phyloP scores from a whole-genome alignment of 1,140 invertebrate genomes.

The Yoshiicerus persimilis region DNA sequence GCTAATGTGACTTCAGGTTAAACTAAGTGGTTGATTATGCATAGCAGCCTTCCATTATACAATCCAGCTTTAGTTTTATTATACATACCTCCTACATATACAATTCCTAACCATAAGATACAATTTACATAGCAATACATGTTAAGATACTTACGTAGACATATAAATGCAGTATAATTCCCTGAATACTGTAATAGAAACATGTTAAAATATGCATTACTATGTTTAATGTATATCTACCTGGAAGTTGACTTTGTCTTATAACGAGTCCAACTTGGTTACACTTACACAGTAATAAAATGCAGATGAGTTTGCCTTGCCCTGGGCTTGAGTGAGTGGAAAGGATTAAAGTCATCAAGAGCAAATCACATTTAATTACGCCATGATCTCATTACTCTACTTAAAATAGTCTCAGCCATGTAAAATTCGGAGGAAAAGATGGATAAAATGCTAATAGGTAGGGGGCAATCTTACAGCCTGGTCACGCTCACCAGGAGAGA shows the following conservation, averaged over 20 bases:
- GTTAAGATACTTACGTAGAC: background rate
- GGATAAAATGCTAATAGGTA: conserved; percentile 22
- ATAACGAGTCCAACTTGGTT: background rate
- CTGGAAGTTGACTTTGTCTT: background rate
- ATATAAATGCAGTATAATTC: background rate
- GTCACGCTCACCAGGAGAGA: conserved; percentile 29
- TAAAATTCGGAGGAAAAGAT: conserved; percentile 35
- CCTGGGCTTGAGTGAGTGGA: conserved; percentile 6
- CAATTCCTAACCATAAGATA: background rate
- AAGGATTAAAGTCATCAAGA: conserved; percentile 23
- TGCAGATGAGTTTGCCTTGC: background rate
- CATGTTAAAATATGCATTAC: background rate
- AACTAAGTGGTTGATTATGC: conserved; percentile 16
- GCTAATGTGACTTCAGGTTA: background rate
- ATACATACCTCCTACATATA: background rate
- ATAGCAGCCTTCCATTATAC: background rate
- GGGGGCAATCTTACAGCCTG: conserved; percentile 39
- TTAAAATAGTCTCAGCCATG: background rate
- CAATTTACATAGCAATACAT: background rate
- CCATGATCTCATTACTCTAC: background rate
- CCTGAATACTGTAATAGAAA: background rate
- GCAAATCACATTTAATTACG: conserved; percentile 49
- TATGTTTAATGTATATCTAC: background rate
- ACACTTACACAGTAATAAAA: background rate
- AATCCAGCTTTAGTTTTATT: background rate